Base-by-base conservation (phyloP, 2,888 invertebrate genomes). In the Thalpophila matura region DNA sequence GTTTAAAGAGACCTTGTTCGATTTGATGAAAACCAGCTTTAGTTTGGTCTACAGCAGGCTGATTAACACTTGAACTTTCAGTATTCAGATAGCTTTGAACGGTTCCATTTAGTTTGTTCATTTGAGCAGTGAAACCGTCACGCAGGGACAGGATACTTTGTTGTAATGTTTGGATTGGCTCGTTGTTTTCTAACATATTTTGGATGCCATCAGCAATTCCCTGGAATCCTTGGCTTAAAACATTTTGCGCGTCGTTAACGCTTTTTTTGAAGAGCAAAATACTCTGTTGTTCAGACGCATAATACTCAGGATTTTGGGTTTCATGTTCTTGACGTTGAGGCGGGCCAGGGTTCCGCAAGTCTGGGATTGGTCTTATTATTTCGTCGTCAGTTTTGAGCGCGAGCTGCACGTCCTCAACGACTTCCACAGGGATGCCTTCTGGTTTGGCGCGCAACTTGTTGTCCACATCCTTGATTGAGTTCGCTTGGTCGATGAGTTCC, bases 301-400 rank as follows among this genome's bases (percentile, higher is more conserved):
- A 87, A 47, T 84, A 85, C 56, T 88, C 90, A 2, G 93, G 89
- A 64, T 90, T 92, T 75, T 94, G 94, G 0, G 89, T 92, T 60
- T 95, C 94, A 66, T 94, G 94, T 49, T 93, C 88, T 67, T 93
- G 93, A 1, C 89, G 88, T 70, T 94, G 93, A 1, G 94, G 94
- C 5, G 81, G 83, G 9, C 94, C 94, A 2, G 94, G 92, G 66
- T 94, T 87, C 3, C 83, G 82, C 35, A 94, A 71, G 58, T 94
- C 93, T 1, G 90, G 81, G 55, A 85, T 79, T 1, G 87, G 83
- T 56, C 92, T 85, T 55, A 87, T 86, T 4, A 91, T 78, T 33
- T 86, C 77, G 3, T 77, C 74, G 6, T 26, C 55, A n/a, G 55
- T 65, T 45, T 88, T 88, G 6, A 87, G 70, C 0, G 67, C 57